Percentiles rank a stretch among this genome's conserved stretches.
Evolutionary conservation across 2,888 invertebrate genomes (phyloP).

Genomic region (Drepanosiphum platanoidis): DNA sequence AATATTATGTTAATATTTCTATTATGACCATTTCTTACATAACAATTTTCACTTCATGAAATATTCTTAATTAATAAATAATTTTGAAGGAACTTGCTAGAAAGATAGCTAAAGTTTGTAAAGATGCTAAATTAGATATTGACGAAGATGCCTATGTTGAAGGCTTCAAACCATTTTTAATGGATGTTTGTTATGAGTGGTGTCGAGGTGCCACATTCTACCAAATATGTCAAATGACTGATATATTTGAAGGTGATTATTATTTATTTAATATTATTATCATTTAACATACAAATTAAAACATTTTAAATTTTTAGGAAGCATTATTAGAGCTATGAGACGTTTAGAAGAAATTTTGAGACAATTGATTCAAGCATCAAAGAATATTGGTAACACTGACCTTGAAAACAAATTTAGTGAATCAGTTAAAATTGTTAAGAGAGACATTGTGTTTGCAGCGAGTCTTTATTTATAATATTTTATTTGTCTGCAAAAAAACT

Average conservation of each 20-base stretch:
- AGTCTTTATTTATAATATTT: constrained; percentile 84
- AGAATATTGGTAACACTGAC: constrained; percentile 95
- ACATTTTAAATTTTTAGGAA: constrained; percentile 69
- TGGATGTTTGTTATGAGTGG: constrained; percentile 98
- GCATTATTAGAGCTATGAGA: constrained; percentile 91
- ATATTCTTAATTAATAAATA: background rate
- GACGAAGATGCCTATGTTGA: constrained; percentile 92
- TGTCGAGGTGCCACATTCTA: constrained; percentile 91
- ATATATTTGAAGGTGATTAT: constrained; percentile 87
- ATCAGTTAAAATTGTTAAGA: constrained; percentile 89
- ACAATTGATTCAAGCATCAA: constrained; percentile 95
- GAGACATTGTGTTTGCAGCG: constrained; percentile 99
- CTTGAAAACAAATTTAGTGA: constrained; percentile 95
- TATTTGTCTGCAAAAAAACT: background rate
- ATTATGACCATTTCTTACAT: constrained; percentile 10
- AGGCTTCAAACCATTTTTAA: constrained; percentile 91
- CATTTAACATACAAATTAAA: background rate
- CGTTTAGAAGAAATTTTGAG: constrained; percentile 94
- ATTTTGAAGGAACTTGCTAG: constrained; percentile 83
- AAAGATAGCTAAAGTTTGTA: constrained; percentile 87
- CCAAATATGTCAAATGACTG: constrained; percentile 94
- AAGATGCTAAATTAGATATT: constrained; percentile 84
- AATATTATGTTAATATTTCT: constrained; percentile 21
- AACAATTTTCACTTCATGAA: background rate
- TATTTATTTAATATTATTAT: background rate